Evolutionary conservation across 1,140 invertebrate genomes (phyloP), one percentile per base, ranked within the genome.

Genomic region (Acromyrmex charruanus): DNA sequence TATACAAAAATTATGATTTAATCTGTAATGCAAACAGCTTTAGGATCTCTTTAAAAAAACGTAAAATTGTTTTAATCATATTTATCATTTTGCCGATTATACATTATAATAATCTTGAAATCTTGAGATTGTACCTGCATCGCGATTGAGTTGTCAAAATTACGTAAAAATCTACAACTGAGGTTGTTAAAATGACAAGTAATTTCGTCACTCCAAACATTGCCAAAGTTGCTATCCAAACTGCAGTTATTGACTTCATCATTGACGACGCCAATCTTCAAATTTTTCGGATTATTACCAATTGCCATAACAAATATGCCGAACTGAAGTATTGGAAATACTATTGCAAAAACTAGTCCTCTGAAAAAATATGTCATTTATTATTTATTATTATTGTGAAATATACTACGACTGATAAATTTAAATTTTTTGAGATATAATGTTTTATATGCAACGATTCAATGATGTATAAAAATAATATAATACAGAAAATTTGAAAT

Each of bases 271-370:
- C 96, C 98, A 16, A 99, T 89, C 18, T 95, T 95, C 0, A 99
- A 95, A 58, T 97, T 96, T 77, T 96, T 96, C 0, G 98, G 98
- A 87, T 98, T 97, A 35, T 96, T 96, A 9, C 98, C 98, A 71
- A 99, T 97, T 16, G 98, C 97, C 49, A 97, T 88, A 94, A 98
- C 98, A 93, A 99, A 99, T 1, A 97, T 94, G 7, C 97, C 95
- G n/a, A 98, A 95, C 96, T 99, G 97, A 10, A 98, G 93, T 3
- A 98, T 95, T 1, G 98, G 98, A 87, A 99, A 97, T 39, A 98
- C 87, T 35, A 98, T 95, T 75, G 98, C 97, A 93, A 99, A 99
- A 77, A 97, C 92, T 10, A 98, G 94, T 7, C 97, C 97, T 3
- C 98, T 98, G 94, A 69, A 96, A 95, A 16, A 65, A 61, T 39